phyloP scores from a whole-genome alignment of 2,888 invertebrate genomes.

The Hecatera dysodea region DNA sequence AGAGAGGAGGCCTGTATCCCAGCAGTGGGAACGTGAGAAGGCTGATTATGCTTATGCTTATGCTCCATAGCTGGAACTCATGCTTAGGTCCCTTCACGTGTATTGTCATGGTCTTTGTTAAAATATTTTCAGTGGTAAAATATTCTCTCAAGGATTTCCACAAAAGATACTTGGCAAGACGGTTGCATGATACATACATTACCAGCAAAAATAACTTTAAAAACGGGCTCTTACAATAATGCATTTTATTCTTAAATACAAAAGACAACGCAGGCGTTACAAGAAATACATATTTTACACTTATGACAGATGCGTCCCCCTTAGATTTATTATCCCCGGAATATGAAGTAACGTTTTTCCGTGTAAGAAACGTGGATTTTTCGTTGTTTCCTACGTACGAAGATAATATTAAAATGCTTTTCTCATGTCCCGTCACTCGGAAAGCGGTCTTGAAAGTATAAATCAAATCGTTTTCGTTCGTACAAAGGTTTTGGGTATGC shows the following conservation, averaged over 20 bases:
- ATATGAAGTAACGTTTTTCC: slow-evolving; percentile 84
- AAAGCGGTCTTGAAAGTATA: slow-evolving; percentile 77
- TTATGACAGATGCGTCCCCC: slow-evolving; percentile 89
- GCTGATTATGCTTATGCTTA: no score
- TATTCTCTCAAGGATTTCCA: not conserved
- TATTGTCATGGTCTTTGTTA: no score
- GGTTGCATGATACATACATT: not conserved
- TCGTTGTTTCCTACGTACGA: slow-evolving; percentile 79
- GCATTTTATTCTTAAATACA: slow-evolving; percentile 77
- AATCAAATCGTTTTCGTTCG: slow-evolving; percentile 75
- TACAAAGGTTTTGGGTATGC: slow-evolving; percentile 67
- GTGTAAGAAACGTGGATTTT: slow-evolving; percentile 77
- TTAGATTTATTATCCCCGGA: slow-evolving; percentile 86
- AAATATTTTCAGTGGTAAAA: no score
- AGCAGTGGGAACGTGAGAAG: no score
- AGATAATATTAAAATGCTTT: slow-evolving; percentile 82
- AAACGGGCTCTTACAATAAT: slow-evolving; percentile 61
- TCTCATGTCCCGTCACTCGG: slow-evolving; percentile 76
- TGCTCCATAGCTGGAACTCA: no score
- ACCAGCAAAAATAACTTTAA: slow-evolving; percentile 23
- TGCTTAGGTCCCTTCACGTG: no score
- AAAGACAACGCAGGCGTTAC: slow-evolving; percentile 76
- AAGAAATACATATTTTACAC: slow-evolving; percentile 89
- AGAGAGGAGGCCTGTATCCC: no score
- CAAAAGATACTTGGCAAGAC: not conserved